Conservation (phyloP, 35 echinoderm and acorn worm genomes). For the Lytechinus variegatus region DNA sequence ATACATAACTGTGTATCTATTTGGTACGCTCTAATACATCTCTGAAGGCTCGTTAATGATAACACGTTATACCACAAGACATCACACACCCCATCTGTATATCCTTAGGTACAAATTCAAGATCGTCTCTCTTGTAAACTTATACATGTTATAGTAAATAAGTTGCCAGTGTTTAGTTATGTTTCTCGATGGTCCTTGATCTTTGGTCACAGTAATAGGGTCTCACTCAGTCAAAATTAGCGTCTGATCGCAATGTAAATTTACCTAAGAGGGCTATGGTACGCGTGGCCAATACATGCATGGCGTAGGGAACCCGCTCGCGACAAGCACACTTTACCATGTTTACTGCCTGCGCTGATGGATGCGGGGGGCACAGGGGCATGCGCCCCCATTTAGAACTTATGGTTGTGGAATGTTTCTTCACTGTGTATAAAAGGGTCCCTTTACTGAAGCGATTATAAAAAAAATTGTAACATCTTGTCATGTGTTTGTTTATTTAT, state of each 20-base stretch:
- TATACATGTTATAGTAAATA: too few species aligned
- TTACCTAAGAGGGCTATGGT: background rate
- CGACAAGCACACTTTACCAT: background rate
- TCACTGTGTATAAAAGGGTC: too few species aligned
- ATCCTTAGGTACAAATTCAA: background rate
- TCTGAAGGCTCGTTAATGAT: background rate
- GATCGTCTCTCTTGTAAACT: background rate
- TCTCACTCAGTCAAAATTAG: background rate
- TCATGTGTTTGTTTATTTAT: too few species aligned
- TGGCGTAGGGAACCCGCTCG: background rate
- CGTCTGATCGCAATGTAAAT: background rate
- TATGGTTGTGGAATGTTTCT: too few species aligned
- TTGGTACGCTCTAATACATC: background rate
- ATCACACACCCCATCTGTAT: background rate
- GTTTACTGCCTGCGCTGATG: background rate
- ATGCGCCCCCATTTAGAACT: too few species aligned
- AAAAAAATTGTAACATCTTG: too few species aligned
- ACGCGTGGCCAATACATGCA: background rate
- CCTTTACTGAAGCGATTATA: too few species aligned
- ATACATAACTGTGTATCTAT: too few species aligned
- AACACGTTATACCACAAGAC: background rate
- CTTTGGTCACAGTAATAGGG: background rate
- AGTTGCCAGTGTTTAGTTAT: background rate
- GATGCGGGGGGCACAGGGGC: too few species aligned
- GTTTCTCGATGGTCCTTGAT: background rate